Evolutionary conservation across 2,113 vertebrate species (phyloP).

Genomic region (Xenopus borealis): DNA sequence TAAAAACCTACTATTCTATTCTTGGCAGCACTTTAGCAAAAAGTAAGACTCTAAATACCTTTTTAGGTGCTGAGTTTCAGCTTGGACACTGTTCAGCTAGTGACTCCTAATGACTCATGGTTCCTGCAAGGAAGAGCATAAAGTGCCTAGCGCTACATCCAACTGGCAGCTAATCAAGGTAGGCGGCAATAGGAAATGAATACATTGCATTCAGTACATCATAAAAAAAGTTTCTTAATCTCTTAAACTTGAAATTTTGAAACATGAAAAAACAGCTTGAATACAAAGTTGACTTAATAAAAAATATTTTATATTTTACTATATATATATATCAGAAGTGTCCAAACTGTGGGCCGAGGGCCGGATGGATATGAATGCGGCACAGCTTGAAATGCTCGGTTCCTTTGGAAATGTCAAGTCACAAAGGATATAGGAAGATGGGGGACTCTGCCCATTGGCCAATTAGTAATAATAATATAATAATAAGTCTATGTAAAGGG

Average conservation of each 20-base stretch:
- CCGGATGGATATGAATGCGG: too few relatives aligned
- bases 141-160: neutral
- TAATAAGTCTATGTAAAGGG: too few relatives aligned
- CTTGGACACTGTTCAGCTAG: neutral
- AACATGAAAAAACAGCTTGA: too few relatives aligned
- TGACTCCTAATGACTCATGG: neutral
- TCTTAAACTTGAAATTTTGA: neutral
- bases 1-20: neutral
- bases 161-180: neutral
- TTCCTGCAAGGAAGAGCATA: constrained; percentile 8
- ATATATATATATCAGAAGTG: too few relatives aligned
- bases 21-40: neutral
- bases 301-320: too few relatives aligned
- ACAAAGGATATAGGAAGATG: too few relatives aligned
- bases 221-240: neutral
- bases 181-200: neutral
- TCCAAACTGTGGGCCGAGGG: too few relatives aligned
- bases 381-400: too few relatives aligned
- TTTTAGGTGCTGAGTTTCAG: constrained; percentile 4
- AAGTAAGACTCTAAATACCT: neutral
- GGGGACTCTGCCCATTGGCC: too few relatives aligned
- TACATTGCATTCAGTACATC: neutral
- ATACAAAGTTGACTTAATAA: too few relatives aligned
- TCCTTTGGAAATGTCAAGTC: too few relatives aligned
- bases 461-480: too few relatives aligned